Base-by-base conservation (phyloP, 2,113 vertebrate species). In the Hiodon alosoides region DNA sequence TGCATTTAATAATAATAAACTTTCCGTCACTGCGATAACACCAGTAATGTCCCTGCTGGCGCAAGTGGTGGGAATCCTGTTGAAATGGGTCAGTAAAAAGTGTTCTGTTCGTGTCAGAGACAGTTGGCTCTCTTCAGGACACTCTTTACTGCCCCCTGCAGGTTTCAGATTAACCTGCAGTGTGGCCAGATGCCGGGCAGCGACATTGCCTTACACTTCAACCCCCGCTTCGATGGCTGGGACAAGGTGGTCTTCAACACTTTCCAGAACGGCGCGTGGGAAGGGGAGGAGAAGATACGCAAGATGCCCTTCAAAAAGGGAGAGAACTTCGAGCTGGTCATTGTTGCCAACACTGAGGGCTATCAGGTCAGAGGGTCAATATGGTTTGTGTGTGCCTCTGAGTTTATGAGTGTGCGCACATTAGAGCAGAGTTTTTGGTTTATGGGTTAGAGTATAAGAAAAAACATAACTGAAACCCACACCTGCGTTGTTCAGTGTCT, bases 231-330 rank as follows among this genome's bases (percentile, higher is more conserved):
- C 5, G 90, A 93, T 0, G 87, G 91, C 72, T 77, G 86, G 89
- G 92, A 96, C 87, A 93, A 90, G 57, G 90, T 94, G 64, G 90
- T 95, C 4, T 90, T 95, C 77, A 95, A 95, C 86, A 61, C 82
- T 0, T 74, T 77, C 53, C 83, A 90, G 72, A 60, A 78, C 0
- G 90, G 87, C 0, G 2, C 5, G 3, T 95, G 94, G 94, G 89
- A 81, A 0, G 77, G 8, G 0, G 92, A 95, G 77, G 90, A 94
- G 50, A 89, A 70, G 75, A 85, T 90, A 7, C 80, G 46, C 0
- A 78, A 78, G 0, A 91, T 93, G 91, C 93, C 94, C 2, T 92
- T 95, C 84, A 0, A 0, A 4, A 91, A 85, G 77, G 92, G 91
- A 0, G 0, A 78, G 0, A 2, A 68, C 80, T 95, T 95, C 6